Base-by-base conservation (phyloP, 2,113 vertebrate species). In the Heterotis niloticus region DNA sequence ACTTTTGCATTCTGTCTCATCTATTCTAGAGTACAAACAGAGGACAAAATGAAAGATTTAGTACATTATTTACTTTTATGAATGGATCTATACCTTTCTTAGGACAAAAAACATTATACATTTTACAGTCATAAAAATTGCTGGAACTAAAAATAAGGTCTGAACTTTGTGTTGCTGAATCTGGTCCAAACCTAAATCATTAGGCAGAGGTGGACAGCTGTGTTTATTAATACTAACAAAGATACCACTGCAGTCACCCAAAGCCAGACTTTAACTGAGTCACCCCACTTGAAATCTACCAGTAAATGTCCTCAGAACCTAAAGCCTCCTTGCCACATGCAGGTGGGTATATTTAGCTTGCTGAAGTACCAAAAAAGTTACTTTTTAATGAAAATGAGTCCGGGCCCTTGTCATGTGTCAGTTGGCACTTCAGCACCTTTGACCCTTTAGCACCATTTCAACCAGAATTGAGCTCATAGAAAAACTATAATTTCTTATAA, bases 1-100 rank as follows among this genome's bases (percentile, higher is more conserved):
- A 80, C 79, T 83, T 80, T 71, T 82, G 69, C 44, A 17, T 81
- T 68, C 73, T 75, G 66, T 69, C 28, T 29, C 56, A 52, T 14
- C 74, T 16, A 18, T 64, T 71, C 66, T 26, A 24, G 10, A 26
- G 51, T 64, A 16, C 14, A 5, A 69, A 18, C 10, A 9, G 5
- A 4, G 7, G 20, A 24, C 34, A 66, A 44, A 44, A 65, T 64
- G 64, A 65, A 44, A 26, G 20, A 24, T 62, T 51, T 77, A 71
- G 69, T 23, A 13, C 67, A 78, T 64, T 11, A 68, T 67, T 62
- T 71, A 64, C 13, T 44, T 72, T 57, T 52, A 60, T 52, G 57
- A 79, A 79, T 52, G 23, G 29, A 71, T 79, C 17, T 14, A 4
- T 44, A 71, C 69, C 52, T 71, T 52, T 44, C 18, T 26, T 60